Evolutionary conservation across 2,113 vertebrate genomes (phyloP), one percentile per base, ranked within the genome.

Genomic region (Condylura cristata): DNA sequence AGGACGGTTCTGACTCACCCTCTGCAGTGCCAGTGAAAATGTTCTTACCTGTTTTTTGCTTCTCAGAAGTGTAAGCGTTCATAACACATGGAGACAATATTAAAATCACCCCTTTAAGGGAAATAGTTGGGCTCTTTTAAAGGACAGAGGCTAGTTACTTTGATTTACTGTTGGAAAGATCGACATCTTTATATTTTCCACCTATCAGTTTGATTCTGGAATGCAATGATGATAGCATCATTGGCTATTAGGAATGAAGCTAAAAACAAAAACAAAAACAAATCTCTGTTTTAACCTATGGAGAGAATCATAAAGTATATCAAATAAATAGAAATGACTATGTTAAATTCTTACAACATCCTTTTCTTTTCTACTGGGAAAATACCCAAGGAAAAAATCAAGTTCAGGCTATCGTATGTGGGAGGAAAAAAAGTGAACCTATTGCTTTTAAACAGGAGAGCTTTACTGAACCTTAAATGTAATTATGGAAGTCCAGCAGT

Each of bases 351-450:
- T 81, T 82, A 58, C 76, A 66, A 14, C 22, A 63, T 74, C 56
- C 26, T n/a, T 17, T 71, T 93, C 90, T 79, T 66, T 68, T 71
- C 85, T 86, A 63, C 61, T 46, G 44, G 58, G 56, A 83, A 89
- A 71, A 90, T 48, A 81, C 26, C 68, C 79, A 75, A 39, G 61
- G 85, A 41, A 82, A n/a, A 93, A 84, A 92, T 63, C 72, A 90
- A 63, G 92, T 44, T n/a, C 5, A 11, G 72, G 4, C 14, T 46
- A 51, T 93, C 26, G 66, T 60, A 91, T 95, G 37, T 65, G 61
- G 30, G 66, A 65, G 68, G 39, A 84, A 88, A 32, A 74, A 65
- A 83, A 70, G 48, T 10, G 12, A 58, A 28, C 22, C n/a, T 81
- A 11, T n/a, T 65, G 3, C 44, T 58, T 46, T 46, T 26, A 10